Percentiles rank a stretch among this genome's conserved stretches.
phyloP scores from a whole-genome alignment of 2,888 invertebrate species.

The Tillus elongatus region DNA sequence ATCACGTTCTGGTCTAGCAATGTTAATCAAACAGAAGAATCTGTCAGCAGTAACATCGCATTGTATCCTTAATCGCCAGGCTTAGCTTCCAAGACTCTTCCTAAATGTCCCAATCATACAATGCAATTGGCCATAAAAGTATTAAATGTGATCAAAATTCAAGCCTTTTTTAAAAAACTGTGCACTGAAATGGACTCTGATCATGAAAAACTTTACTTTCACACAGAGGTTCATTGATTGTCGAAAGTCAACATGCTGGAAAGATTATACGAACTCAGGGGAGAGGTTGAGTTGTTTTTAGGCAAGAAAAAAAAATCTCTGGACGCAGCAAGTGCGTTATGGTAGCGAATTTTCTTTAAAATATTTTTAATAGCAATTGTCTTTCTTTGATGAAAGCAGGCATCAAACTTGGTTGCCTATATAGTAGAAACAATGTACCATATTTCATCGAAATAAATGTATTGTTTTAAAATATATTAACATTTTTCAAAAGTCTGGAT shows the following conservation, averaged over 20 bases:
- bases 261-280: constrained; percentile 11
- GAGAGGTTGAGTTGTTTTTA: too few relatives aligned
- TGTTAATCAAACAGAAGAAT: constrained; percentile 21
- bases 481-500: too few relatives aligned
- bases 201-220: constrained; percentile 8
- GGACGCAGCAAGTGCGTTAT: too few relatives aligned
- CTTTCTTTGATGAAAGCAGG: too few relatives aligned
- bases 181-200: constrained; percentile 10
- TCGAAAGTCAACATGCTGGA: constrained; percentile 10
- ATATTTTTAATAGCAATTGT: too few relatives aligned
- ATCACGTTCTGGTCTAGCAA: constrained; percentile 18
- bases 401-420: too few relatives aligned
- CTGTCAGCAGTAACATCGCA: constrained; percentile 19
- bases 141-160: constrained; percentile 8
- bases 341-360: too few relatives aligned
- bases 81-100: constrained; percentile 35
- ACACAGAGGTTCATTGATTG: constrained; percentile 10
- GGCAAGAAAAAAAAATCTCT: too few relatives aligned
- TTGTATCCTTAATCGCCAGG: constrained; percentile 19
- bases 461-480: too few relatives aligned
- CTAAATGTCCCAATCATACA: background rate
- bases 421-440: too few relatives aligned
- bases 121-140: constrained; percentile 8
- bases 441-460: too few relatives aligned
- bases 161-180: constrained; percentile 9